phyloP scores from a whole-genome alignment of 2,888 invertebrate species.

The Trissoscelio sp. region DNA sequence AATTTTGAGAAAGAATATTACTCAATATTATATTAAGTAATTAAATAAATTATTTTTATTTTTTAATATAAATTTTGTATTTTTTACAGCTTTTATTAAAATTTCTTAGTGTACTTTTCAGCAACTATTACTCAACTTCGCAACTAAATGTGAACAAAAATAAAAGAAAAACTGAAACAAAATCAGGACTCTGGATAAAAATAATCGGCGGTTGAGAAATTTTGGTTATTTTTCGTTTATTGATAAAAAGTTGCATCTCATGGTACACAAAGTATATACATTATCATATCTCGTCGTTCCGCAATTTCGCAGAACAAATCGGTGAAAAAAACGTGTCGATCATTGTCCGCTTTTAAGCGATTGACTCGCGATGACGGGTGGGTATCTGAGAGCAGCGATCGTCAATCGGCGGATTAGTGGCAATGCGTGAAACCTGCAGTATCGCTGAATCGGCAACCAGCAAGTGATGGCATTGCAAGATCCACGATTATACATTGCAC shows the following conservation, averaged over 20 bases:
- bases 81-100: no score
- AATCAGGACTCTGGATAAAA: slow-evolving; percentile 27
- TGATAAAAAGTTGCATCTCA: slow-evolving; percentile 43
- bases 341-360: slow-evolving; percentile 41
- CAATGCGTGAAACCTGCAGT: slow-evolving; percentile 54
- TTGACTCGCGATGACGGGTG: slow-evolving; percentile 40
- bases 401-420: slow-evolving; percentile 63
- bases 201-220: slow-evolving; percentile 17
- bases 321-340: slow-evolving; percentile 37
- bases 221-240: slow-evolving; percentile 33
- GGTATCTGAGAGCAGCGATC: slow-evolving; percentile 28
- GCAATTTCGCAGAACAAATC: slow-evolving; percentile 24
- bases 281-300: slow-evolving; percentile 44
- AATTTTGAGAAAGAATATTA: no score
- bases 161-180: background rate
- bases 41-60: no score
- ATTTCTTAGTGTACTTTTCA: no score
- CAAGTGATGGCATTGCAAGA: slow-evolving; percentile 84
- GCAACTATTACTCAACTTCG: no score
- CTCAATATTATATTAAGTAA: no score
- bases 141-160: background rate
- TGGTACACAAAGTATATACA: slow-evolving; percentile 45
- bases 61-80: no score
- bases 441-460: slow-evolving; percentile 79
- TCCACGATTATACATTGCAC: slow-evolving; percentile 83